Conservation (phyloP, 2,888 invertebrate species). For the Mesochorus sp. region DNA sequence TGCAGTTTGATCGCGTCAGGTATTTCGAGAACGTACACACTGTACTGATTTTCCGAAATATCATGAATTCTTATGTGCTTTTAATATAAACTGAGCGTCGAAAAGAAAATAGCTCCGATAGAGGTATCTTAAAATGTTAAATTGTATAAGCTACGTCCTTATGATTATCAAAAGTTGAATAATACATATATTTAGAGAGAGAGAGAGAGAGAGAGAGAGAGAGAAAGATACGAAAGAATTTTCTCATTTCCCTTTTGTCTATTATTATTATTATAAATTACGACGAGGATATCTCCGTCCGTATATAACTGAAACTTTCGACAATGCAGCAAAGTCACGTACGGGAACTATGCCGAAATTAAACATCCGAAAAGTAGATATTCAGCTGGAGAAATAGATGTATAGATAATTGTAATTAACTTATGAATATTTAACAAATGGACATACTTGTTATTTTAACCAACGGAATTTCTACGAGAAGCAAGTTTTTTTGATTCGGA, state of each 20-base stretch:
- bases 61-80: not conserved
- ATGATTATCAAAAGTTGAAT: not conserved
- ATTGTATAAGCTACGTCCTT: not conserved
- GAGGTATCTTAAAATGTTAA: not conserved
- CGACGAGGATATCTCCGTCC: not conserved
- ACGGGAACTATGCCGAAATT: not conserved
- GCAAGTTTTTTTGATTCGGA: not conserved
- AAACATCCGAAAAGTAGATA: not conserved
- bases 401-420: slow-evolving; percentile 45
- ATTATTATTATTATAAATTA: not conserved
- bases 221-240: not conserved
- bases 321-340: slow-evolving; percentile 7
- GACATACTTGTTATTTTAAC: not conserved
- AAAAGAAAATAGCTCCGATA: not conserved
- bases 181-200: not conserved
- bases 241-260: not conserved
- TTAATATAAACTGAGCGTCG: not conserved
- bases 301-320: too few relatives aligned
- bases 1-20: not conserved
- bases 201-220: too few relatives aligned
- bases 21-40: not conserved
- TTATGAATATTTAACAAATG: slow-evolving; percentile 31
- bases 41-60: not conserved
- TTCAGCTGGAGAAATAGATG: slow-evolving; percentile 19
- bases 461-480: not conserved